A percentile compares a stretch with the other conserved stretches of the same genome.
phyloP scores from a whole-genome alignment of 1,140 invertebrate species.

The Cephus cinctus region DNA sequence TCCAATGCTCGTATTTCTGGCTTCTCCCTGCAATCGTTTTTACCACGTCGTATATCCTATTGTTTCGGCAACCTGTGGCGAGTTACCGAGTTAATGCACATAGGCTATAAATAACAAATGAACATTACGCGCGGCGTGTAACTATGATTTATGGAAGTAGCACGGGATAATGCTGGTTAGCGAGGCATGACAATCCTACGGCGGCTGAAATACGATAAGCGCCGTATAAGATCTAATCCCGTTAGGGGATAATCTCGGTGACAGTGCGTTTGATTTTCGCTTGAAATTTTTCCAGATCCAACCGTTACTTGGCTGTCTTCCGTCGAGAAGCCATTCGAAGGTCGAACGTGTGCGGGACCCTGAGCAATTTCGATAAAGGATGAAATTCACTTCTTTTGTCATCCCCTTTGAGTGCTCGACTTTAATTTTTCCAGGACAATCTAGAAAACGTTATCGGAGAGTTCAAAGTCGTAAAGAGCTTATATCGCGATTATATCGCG shows the following conservation, averaged over 20 bases:
- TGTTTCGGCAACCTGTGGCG: background rate
- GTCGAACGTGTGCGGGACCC: no score
- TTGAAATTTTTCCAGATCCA: no score
- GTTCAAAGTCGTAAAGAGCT: background rate
- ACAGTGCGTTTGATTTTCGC: no score
- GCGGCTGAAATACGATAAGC: slow-evolving; percentile 7
- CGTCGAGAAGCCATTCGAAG: no score
- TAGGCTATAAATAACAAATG: slow-evolving; percentile 9
- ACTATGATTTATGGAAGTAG: slow-evolving; percentile 10
- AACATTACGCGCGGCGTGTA: slow-evolving; percentile 9
- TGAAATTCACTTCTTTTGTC: slow-evolving; percentile 21
- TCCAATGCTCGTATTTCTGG: no score
- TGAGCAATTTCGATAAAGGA: slow-evolving; percentile 25
- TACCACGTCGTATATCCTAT: slow-evolving; percentile 12
- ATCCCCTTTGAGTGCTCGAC: slow-evolving; percentile 19
- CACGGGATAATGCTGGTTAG: slow-evolving; percentile 13
- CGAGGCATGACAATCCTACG: background rate
- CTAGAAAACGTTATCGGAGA: slow-evolving; percentile 11
- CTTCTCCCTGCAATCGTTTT: no score
- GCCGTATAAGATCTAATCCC: no score
- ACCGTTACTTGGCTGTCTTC: no score
- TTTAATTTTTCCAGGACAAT: slow-evolving; percentile 31
- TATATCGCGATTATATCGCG: background rate
- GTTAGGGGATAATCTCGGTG: no score
- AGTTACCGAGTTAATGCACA: slow-evolving; percentile 5